A percentile compares a stretch with the other conserved stretches of the same genome.
Conservation (phyloP, 1,140 invertebrate species). For the Bombyx mandarina region DNA sequence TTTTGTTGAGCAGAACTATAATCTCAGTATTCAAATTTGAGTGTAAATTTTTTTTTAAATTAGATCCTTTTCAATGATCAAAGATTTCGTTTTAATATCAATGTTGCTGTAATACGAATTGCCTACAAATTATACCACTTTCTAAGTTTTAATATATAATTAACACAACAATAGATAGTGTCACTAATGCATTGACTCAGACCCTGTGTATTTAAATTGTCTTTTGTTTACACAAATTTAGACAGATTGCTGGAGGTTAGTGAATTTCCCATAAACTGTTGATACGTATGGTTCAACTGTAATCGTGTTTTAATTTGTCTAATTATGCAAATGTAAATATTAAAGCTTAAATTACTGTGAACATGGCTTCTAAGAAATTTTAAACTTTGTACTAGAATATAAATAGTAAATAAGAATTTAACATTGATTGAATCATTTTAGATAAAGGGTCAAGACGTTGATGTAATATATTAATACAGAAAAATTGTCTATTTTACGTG, state of each 20-base stretch:
- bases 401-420: no score
- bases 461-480: slow-evolving; percentile 56
- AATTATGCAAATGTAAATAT: slow-evolving; percentile 16
- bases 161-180: no score
- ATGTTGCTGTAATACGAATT: no score
- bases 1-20: no score
- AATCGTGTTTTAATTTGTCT: slow-evolving; percentile 9
- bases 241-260: slow-evolving; percentile 11
- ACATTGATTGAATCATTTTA: no score
- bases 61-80: no score
- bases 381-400: no score
- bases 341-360: slow-evolving; percentile 9
- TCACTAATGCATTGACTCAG: slow-evolving; percentile 1
- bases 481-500: slow-evolving; percentile 55
- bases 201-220: slow-evolving; percentile 13
- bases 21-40: no score
- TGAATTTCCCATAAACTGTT: slow-evolving; percentile 3
- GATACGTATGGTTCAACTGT: not conserved
- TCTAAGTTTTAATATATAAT: no score
- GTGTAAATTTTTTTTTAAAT: no score
- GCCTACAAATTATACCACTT: no score
- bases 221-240: slow-evolving; percentile 32
- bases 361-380: slow-evolving; percentile 8
- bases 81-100: no score
- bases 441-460: slow-evolving; percentile 35